Evolutionary conservation across 2,113 vertebrate species (phyloP).

Genomic region (Oplegnathus fasciatus): DNA sequence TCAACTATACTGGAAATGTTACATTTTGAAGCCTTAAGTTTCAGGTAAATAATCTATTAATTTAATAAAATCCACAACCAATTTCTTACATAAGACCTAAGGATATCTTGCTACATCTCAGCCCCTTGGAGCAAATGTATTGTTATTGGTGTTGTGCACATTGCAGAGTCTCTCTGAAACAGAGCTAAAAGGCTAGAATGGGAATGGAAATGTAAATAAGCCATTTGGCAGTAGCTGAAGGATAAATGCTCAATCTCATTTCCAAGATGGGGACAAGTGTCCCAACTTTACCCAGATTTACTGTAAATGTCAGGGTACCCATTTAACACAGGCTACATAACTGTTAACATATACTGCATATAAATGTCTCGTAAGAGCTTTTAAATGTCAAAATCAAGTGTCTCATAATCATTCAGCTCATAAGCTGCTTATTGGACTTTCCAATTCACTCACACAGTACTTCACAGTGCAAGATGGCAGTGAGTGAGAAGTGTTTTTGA

Average conservation of each 20-base stretch:
- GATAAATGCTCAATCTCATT: conserved; percentile 33
- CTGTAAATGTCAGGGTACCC: conserved; percentile 50
- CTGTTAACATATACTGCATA: conserved; percentile 44
- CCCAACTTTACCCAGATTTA: conserved; percentile 37
- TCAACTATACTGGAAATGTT: not conserved
- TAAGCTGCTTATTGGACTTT: conserved; percentile 55
- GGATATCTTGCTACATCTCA: not conserved
- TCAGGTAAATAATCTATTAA: not conserved
- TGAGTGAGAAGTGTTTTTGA: conserved; percentile 21
- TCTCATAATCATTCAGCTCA: conserved; percentile 57
- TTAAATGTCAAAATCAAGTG: conserved; percentile 69
- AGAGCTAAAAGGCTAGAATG: conserved; percentile 17
- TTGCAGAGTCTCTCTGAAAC: not conserved
- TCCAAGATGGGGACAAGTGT: not conserved
- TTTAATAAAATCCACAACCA: not conserved
- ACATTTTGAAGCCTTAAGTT: not conserved
- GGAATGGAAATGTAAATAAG: conserved; percentile 35
- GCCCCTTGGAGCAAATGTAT: not conserved
- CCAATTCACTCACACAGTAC: conserved; percentile 26
- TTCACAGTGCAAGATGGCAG: conserved; percentile 17
- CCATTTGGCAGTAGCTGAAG: conserved; percentile 28
- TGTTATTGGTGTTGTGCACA: not conserved
- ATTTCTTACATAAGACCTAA: not conserved
- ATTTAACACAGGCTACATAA: conserved; percentile 57
- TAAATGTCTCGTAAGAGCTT: conserved; percentile 51